phyloP scores from a whole-genome alignment of 2,888 invertebrate genomes.

The Sisyra nigra region DNA sequence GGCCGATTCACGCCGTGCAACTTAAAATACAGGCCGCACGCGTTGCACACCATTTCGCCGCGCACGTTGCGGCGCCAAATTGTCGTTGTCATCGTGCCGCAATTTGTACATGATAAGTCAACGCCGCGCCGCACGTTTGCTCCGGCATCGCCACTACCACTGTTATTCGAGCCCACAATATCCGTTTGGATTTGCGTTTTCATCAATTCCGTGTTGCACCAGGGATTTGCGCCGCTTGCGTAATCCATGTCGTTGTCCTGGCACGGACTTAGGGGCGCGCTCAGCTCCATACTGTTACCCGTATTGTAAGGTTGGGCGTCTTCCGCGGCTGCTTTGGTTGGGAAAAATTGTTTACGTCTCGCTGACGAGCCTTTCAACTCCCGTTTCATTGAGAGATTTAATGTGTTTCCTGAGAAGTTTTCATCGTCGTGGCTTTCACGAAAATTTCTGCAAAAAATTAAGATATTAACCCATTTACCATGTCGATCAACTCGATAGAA shows the following conservation, averaged over 20 bases:
- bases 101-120: conserved; percentile 89
- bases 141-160: conserved; percentile 14
- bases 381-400: conserved; percentile 6
- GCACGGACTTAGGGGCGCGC: conserved; percentile 13
- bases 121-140: conserved; percentile 35
- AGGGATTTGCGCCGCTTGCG: conserved; percentile 25
- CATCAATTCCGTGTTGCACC: conserved; percentile 22
- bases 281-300: neutral
- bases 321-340: conserved; percentile 35
- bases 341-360: conserved; percentile 68
- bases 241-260: conserved; percentile 17
- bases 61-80: conserved; percentile 93
- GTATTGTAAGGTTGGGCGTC: neutral
- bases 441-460: conserved; percentile 3
- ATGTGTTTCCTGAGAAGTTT: conserved; percentile 1
- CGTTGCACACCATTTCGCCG: conserved; percentile 98
- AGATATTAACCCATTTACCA: too few species aligned
- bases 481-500: neutral
- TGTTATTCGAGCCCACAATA: neutral
- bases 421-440: neutral
- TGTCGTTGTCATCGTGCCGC: conserved; percentile 93
- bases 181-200: conserved; percentile 14
- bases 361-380: conserved; percentile 30
- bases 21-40: conserved; percentile 95
- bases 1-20: conserved; percentile 89